Evolutionary conservation across 2,113 vertebrate species (phyloP).

Genomic region (human): DNA sequence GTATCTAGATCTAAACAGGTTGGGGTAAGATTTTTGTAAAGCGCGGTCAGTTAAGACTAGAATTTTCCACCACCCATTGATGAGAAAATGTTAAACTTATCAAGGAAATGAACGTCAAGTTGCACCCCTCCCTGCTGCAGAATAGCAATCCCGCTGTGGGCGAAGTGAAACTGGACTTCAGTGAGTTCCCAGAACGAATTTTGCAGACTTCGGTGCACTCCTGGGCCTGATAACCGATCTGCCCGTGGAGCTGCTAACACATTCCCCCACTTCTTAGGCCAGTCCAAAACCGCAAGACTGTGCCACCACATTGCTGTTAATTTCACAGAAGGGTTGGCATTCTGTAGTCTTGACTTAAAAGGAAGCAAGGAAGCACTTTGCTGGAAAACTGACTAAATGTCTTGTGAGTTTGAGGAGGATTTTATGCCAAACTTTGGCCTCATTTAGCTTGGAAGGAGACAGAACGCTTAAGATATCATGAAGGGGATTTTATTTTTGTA

Average conservation of each 20-base stretch:
- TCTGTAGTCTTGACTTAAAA: constrained; percentile 77
- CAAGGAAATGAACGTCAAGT: background rate
- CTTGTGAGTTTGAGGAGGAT: constrained; percentile 56
- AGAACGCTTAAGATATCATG: constrained; percentile 33
- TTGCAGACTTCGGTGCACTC: background rate
- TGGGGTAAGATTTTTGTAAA: background rate
- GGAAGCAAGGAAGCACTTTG: constrained; percentile 82
- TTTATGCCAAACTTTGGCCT: constrained; percentile 79
- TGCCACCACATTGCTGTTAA: constrained; percentile 78
- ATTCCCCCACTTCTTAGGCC: constrained; percentile 30
- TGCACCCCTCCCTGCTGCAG: background rate
- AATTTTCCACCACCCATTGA: background rate
- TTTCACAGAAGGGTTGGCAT: constrained; percentile 74
- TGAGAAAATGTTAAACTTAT: constrained; percentile 39
- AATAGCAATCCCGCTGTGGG: background rate
- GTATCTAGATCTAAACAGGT: background rate
- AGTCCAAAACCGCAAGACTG: constrained; percentile 65
- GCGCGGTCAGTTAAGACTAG: background rate
- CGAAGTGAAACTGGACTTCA: constrained; percentile 14
- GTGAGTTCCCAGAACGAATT: background rate
- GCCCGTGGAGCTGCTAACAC: background rate
- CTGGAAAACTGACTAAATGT: constrained; percentile 66
- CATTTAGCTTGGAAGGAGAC: constrained; percentile 56
- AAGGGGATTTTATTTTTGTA: background rate
- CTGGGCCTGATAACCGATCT: background rate